phyloP scores from a whole-genome alignment of 2,113 vertebrate species.

The Thalassarche chlororhynchos region DNA sequence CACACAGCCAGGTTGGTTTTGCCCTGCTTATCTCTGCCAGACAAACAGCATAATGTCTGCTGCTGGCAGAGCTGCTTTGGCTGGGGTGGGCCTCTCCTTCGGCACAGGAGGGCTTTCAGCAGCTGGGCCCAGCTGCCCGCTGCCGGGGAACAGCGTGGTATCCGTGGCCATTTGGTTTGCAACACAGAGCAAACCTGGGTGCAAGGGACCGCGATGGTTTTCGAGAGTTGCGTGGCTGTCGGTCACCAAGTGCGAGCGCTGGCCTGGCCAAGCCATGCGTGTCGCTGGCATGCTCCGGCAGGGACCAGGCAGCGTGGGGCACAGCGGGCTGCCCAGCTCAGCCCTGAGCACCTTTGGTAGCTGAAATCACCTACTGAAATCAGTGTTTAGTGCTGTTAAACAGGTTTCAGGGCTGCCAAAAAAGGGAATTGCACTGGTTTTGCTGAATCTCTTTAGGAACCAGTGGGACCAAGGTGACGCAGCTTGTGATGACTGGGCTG shows the following conservation, averaged over 20 bases:
- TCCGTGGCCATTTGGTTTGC: background rate
- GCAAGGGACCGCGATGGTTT: accelerated
- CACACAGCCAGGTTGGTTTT: accelerated
- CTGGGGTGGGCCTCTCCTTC: background rate
- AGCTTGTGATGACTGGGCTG: background rate
- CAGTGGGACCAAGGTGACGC: too few species aligned
- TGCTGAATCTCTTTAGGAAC: background rate
- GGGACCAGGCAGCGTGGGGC: background rate
- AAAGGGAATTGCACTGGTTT: background rate
- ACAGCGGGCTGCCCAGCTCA: background rate
- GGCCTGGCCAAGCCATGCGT: accelerated
- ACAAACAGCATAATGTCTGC: background rate
- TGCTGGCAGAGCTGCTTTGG: background rate
- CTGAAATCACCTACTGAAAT: background rate
- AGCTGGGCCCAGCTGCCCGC: background rate
- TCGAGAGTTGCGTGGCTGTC: accelerated
- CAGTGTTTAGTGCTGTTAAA: background rate
- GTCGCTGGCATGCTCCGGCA: accelerated
- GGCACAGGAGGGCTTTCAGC: background rate
- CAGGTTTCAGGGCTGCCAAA: background rate
- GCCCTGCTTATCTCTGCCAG: too few species aligned
- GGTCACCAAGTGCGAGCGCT: accelerated
- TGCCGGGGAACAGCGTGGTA: accelerated
- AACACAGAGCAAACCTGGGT: background rate
- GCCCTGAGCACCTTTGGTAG: accelerated